Evolutionary conservation across 2,888 invertebrate species (phyloP).

Genomic region (Bruchidius siliquastri): DNA sequence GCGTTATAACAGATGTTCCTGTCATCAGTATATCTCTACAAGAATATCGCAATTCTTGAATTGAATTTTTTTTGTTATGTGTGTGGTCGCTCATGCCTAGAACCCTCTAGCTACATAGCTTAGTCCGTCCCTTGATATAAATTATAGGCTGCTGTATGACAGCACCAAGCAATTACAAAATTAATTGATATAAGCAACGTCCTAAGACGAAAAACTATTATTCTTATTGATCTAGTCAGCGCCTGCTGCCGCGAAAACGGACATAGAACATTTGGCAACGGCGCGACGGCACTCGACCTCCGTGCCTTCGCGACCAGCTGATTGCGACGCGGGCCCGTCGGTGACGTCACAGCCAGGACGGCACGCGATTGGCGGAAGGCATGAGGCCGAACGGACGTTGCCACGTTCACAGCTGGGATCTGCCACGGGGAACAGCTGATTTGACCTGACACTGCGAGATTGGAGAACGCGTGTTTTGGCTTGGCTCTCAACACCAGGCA

Average conservation of each 20-base stretch:
- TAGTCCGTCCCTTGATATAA: no score
- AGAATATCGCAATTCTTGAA: no score
- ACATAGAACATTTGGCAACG: not conserved
- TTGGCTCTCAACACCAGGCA: not conserved
- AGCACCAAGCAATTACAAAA: no score
- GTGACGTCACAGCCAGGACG: not conserved
- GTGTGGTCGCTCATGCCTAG: no score
- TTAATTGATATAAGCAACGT: no score
- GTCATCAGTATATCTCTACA: no score
- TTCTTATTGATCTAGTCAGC: no score
- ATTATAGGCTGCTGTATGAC: no score
- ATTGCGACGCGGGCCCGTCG: not conserved
- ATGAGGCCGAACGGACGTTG: not conserved
- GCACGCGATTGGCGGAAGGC: not conserved
- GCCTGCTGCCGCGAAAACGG: not conserved
- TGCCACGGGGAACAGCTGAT: not conserved
- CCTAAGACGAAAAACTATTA: no score
- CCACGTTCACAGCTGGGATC: not conserved
- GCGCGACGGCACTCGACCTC: not conserved
- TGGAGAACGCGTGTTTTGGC: not conserved
- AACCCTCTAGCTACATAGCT: no score
- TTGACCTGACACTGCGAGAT: not conserved
- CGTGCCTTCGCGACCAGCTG: not conserved
- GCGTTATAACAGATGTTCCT: no score
- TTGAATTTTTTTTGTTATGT: no score